Evolutionary conservation across 2,888 invertebrate genomes (phyloP).

Genomic region (Apamea crenata): DNA sequence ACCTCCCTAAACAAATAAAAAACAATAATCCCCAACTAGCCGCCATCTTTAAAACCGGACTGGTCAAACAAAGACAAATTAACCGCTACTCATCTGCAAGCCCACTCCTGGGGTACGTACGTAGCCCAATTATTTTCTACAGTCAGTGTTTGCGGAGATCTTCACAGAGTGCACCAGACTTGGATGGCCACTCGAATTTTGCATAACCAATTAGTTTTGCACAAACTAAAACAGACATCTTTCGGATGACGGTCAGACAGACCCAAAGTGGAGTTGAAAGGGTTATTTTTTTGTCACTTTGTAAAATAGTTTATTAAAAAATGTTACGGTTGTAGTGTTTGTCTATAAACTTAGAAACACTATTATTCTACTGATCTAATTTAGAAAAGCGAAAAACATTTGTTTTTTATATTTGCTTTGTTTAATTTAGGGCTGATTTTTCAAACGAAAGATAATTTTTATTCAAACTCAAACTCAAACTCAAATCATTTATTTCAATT

Average conservation of each 20-base stretch:
- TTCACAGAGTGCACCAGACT: slow-evolving; percentile 83
- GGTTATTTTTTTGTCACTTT: slow-evolving; percentile 35
- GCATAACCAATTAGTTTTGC: slow-evolving; percentile 89
- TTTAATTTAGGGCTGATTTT: too few relatives aligned
- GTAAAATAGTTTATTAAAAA: too few relatives aligned
- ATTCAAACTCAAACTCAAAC: too few relatives aligned
- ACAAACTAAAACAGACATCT: slow-evolving; percentile 84
- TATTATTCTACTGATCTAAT: background rate
- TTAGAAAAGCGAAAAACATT: background rate
- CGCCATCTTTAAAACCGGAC: slow-evolving; percentile 34
- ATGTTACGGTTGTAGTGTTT: background rate
- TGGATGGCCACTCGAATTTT: slow-evolving; percentile 88
- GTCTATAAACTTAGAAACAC: background rate
- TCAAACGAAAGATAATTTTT: too few relatives aligned
- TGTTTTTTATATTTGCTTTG: background rate
- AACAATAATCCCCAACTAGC: slow-evolving; percentile 31
- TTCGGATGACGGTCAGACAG: slow-evolving; percentile 62
- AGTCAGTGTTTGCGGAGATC: slow-evolving; percentile 82
- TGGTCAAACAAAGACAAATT: slow-evolving; percentile 68
- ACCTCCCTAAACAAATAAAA: slow-evolving; percentile 33
- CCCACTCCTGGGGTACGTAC: slow-evolving; percentile 63
- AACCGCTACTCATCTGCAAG: slow-evolving; percentile 69
- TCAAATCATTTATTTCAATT: too few relatives aligned
- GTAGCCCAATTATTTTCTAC: slow-evolving; percentile 82
- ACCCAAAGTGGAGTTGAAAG: slow-evolving; percentile 36